These are phyloP conservation scores for Crotalus horridus DNA, from an alignment of 2,113 vertebrate species.

Conservation along the genomic window DNA sequence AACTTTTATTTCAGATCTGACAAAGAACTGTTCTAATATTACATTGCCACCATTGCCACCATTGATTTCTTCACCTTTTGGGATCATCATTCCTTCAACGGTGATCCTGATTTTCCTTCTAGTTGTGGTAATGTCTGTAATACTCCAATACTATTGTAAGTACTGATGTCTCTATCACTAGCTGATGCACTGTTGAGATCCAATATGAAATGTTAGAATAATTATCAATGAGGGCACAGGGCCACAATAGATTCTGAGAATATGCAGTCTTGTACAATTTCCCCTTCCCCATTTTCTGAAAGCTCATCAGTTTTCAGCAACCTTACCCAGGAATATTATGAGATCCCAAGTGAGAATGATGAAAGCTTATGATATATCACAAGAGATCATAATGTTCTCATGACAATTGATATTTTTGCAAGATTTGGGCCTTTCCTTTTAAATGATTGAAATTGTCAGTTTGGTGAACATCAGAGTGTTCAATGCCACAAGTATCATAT, in stretches of 20 bases:
- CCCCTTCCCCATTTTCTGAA: not conserved
- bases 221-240: not conserved
- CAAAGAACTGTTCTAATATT: fast-evolving
- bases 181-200: not conserved
- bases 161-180: constrained; percentile 28
- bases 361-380: not conserved
- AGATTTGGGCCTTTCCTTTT: not conserved
- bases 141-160: constrained; percentile 50
- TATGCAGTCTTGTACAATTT: not conserved
- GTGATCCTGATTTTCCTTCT: constrained; percentile 47
- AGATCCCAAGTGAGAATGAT: not conserved
- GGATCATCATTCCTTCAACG: constrained; percentile 45
- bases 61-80: constrained; percentile 1
- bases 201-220: not conserved
- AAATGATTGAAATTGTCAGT: not conserved
- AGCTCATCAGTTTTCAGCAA: not conserved
- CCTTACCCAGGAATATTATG: not conserved
- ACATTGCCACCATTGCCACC: not conserved
- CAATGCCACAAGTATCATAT: not conserved
- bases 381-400: not conserved
- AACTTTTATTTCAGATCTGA: constrained; percentile 45
- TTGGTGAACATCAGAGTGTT: not conserved
- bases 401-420: not conserved
- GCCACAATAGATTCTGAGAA: not conserved
- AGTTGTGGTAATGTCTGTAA: constrained; percentile 33